phyloP scores from a whole-genome alignment of 2,113 vertebrate genomes.

The Ivindomyrus marchei region DNA sequence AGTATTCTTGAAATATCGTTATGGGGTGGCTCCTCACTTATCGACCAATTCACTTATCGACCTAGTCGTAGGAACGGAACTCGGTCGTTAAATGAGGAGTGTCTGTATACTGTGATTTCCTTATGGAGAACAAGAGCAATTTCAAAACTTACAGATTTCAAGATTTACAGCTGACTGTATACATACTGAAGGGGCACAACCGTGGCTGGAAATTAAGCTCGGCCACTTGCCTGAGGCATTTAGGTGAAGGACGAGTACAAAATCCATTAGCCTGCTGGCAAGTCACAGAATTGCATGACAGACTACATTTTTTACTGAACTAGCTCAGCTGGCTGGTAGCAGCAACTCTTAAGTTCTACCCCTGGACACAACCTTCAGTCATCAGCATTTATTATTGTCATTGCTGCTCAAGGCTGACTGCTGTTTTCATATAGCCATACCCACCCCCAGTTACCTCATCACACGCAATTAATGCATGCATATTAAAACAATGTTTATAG shows the following conservation, averaged over 20 bases:
- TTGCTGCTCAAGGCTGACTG: not conserved
- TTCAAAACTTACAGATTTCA: not conserved
- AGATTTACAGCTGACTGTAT: not conserved
- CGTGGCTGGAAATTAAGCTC: not conserved
- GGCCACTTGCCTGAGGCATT: not conserved
- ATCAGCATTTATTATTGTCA: not conserved
- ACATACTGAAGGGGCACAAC: not conserved
- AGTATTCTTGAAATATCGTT: no score
- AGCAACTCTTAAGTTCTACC: not conserved
- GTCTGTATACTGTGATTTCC: not conserved
- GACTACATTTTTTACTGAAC: not conserved
- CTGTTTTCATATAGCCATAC: not conserved
- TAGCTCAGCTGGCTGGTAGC: no score
- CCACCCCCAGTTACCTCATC: not conserved
- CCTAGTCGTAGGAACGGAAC: no score
- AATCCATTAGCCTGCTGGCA: not conserved
- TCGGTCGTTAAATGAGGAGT: no score
- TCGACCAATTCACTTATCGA: no score
- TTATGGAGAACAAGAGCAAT: not conserved
- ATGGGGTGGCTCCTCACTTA: no score
- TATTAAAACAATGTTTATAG: not conserved
- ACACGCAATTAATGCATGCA: not conserved
- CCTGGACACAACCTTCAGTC: not conserved
- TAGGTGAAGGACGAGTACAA: not conserved
- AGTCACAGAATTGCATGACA: not conserved